Conservation (phyloP, 2,113 vertebrate species). For the Gavia stellata region DNA sequence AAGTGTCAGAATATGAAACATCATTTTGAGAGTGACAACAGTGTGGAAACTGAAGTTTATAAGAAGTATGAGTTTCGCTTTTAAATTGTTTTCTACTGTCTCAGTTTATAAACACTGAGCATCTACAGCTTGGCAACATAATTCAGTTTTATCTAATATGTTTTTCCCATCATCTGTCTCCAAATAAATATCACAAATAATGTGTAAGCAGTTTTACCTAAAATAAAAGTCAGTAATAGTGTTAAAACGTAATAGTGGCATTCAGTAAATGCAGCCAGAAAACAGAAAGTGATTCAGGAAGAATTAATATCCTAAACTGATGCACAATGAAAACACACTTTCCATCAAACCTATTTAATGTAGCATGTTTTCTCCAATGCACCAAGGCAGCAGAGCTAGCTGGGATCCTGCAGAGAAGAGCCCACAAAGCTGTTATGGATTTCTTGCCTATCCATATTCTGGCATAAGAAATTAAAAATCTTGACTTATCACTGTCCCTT, state of each 20-base stretch:
- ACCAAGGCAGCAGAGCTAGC: background rate
- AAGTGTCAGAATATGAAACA: background rate
- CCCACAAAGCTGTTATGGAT: rapidly evolving
- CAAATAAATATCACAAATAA: background rate
- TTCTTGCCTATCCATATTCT: background rate
- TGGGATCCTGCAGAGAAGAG: background rate
- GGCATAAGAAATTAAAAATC: background rate
- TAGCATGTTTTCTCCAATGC: background rate
- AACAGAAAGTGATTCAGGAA: background rate
- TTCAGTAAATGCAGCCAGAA: constrained; percentile 10
- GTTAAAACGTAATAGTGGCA: background rate
- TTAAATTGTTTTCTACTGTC: background rate
- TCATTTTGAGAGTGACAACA: background rate
- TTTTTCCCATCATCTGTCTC: background rate
- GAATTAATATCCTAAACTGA: background rate
- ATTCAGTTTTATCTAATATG: background rate
- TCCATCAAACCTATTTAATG: background rate
- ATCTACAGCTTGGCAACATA: background rate
- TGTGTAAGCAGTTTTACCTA: constrained; percentile 15
- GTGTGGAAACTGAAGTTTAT: background rate
- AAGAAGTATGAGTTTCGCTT: background rate
- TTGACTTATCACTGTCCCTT: background rate
- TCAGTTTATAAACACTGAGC: background rate
- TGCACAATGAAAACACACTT: background rate
- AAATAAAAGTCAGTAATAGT: background rate